phyloP scores from a whole-genome alignment of 2,888 invertebrate species.

The Drosophila buzzatii region DNA sequence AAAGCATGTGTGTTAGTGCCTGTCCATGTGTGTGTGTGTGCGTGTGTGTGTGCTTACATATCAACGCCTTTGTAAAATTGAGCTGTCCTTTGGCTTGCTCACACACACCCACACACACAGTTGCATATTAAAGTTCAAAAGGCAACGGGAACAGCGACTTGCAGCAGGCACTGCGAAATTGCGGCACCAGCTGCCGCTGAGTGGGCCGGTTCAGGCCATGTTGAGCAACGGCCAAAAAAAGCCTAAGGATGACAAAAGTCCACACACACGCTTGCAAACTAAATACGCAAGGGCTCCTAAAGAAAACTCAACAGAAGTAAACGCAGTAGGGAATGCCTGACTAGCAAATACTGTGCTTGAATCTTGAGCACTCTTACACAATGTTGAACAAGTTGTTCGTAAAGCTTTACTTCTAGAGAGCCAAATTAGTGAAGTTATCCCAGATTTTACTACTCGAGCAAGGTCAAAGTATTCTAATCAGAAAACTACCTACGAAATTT shows the following conservation, averaged over 20 bases:
- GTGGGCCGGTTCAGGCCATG: slow-evolving; percentile 52
- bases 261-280: slow-evolving; percentile 14
- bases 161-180: slow-evolving; percentile 44
- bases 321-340: not conserved
- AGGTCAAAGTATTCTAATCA: not conserved
- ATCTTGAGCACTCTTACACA: not conserved
- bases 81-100: slow-evolving; percentile 23
- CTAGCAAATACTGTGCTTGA: not conserved
- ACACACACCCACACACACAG: slow-evolving; percentile 4
- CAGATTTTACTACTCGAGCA: not conserved
- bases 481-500: not conserved
- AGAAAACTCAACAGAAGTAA: slow-evolving; percentile 9
- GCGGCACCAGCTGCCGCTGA: slow-evolving; percentile 45
- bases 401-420: not conserved
- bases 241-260: slow-evolving; percentile 63
- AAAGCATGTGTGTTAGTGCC: slow-evolving; percentile 21
- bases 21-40: slow-evolving; percentile 7
- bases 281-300: slow-evolving; percentile 23
- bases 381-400: not conserved
- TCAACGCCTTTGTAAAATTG: slow-evolving; percentile 57
- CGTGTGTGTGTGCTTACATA: slow-evolving; percentile 23
- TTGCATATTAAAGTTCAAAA: slow-evolving; percentile 45
- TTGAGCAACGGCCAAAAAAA: slow-evolving; percentile 57
- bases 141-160: slow-evolving; percentile 33
- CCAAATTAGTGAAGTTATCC: not conserved